phyloP scores from a whole-genome alignment of 2,888 invertebrate species.

The Xylota segnis region DNA sequence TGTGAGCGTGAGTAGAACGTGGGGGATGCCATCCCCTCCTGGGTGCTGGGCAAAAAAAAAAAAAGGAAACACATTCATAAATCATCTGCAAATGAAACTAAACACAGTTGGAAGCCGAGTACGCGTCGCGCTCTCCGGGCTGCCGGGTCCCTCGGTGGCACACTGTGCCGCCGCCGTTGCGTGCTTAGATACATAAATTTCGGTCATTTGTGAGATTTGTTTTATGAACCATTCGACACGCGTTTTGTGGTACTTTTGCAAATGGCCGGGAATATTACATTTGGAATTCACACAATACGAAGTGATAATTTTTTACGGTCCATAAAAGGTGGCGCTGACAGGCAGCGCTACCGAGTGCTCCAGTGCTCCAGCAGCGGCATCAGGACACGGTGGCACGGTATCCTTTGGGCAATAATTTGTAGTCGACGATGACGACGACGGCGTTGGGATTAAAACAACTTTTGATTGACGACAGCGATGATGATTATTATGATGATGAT shows the following conservation, averaged over 20 bases:
- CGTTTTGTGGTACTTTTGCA: slow-evolving; percentile 73
- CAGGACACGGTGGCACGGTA: slow-evolving; percentile 4
- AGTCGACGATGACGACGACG: neutral
- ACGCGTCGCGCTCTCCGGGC: slow-evolving; percentile 1
- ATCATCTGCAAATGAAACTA: slow-evolving; percentile 65
- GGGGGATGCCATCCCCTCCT: neutral
- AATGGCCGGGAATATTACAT: slow-evolving; percentile 62
- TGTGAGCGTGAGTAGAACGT: neutral
- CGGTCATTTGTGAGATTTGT: slow-evolving; percentile 72
- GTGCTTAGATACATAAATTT: slow-evolving; percentile 71
- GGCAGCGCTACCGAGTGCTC: slow-evolving; percentile 4
- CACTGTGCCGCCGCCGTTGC: slow-evolving; percentile 64
- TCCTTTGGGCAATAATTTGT: slow-evolving; percentile 57
- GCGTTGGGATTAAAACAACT: slow-evolving; percentile 50
- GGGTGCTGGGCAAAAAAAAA: slow-evolving; percentile 1
- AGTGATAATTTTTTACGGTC: slow-evolving; percentile 70
- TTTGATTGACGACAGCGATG: slow-evolving; percentile 62
- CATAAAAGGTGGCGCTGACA: slow-evolving; percentile 68
- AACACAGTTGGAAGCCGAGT: slow-evolving; percentile 30
- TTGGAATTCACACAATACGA: slow-evolving; percentile 53
- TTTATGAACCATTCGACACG: slow-evolving; percentile 76
- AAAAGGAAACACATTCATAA: slow-evolving; percentile 49
- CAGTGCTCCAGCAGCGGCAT: slow-evolving; percentile 3
- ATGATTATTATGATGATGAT: slow-evolving; percentile 44
- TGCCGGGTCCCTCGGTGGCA: neutral